phyloP scores from a whole-genome alignment of 2,113 vertebrate species.

The Grammomys surdaster region DNA sequence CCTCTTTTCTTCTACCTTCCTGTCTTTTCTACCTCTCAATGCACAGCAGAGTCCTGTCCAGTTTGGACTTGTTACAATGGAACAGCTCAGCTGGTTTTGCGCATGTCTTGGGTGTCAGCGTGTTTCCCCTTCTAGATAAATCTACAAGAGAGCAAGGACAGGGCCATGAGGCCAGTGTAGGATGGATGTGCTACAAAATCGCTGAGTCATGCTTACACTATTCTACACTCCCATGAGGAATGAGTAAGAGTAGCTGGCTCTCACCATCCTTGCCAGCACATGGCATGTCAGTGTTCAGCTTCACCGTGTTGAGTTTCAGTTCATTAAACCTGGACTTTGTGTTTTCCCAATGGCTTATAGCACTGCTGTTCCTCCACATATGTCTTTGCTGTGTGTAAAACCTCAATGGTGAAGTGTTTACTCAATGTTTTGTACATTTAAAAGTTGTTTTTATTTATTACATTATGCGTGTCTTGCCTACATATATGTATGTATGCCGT shows the following conservation, averaged over 20 bases:
- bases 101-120: background rate
- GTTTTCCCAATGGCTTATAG: background rate
- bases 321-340: no score
- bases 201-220: background rate
- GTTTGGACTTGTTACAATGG: background rate
- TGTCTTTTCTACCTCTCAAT: background rate
- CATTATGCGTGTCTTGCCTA: background rate
- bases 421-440: background rate
- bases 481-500: background rate
- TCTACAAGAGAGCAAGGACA: background rate
- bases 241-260: rapidly evolving
- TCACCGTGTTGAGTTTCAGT: no score
- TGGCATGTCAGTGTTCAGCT: background rate
- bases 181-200: background rate
- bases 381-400: background rate
- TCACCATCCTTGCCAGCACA: no score
- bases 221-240: background rate
- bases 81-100: background rate
- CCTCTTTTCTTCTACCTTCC: background rate
- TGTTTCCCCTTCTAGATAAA: background rate
- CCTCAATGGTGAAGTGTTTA: background rate
- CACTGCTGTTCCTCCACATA: background rate
- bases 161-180: background rate
- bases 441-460: background rate
- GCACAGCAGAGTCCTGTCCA: background rate